These are phyloP conservation scores for Gadus macrocephalus DNA, from an alignment of 2,113 vertebrate genomes.

Conservation along the genomic window DNA sequence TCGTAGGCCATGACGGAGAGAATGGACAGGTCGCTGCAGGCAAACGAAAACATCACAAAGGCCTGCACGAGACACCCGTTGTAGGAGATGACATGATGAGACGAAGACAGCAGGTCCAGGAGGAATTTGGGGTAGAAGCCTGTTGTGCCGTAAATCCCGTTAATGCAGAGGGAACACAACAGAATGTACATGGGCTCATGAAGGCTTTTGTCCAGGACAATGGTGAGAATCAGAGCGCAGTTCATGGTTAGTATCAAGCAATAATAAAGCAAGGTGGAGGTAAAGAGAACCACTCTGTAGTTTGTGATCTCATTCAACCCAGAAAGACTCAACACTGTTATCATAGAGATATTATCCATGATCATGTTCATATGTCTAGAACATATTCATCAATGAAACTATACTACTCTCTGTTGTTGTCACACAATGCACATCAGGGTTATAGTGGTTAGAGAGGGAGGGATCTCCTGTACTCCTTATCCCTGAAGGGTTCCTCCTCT, in stretches of 20 bases:
- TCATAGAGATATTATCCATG: conserved; percentile 25
- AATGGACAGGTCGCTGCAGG: conserved; percentile 35
- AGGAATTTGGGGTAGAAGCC: conserved; percentile 51
- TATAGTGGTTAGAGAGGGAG: too few species aligned
- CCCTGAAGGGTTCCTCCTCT: too few species aligned
- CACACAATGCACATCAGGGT: too few species aligned
- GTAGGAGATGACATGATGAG: conserved; percentile 40
- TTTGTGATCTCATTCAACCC: conserved; percentile 28
- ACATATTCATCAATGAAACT: too few species aligned
- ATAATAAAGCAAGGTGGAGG: conserved; percentile 35
- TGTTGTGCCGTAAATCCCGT: conserved; percentile 40
- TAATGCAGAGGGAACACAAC: conserved; percentile 41
- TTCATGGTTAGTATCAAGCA: conserved; percentile 29
- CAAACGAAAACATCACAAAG: conserved; percentile 29
- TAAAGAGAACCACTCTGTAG: conserved; percentile 13
- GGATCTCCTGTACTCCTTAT: too few species aligned
- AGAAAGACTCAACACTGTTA: conserved; percentile 31
- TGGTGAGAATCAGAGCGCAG: conserved; percentile 26
- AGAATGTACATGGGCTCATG: conserved; percentile 56
- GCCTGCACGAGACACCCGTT: conserved; percentile 40
- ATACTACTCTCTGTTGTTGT: too few species aligned
- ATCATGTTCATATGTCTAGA: background rate
- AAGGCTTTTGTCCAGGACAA: conserved; percentile 39
- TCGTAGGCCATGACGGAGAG: conserved; percentile 46
- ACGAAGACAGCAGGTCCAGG: conserved; percentile 34